These are phyloP conservation scores for Serranus cabrilla DNA, from an alignment of 2,797 vertebrate genomes.

Conservation along the genomic window DNA sequence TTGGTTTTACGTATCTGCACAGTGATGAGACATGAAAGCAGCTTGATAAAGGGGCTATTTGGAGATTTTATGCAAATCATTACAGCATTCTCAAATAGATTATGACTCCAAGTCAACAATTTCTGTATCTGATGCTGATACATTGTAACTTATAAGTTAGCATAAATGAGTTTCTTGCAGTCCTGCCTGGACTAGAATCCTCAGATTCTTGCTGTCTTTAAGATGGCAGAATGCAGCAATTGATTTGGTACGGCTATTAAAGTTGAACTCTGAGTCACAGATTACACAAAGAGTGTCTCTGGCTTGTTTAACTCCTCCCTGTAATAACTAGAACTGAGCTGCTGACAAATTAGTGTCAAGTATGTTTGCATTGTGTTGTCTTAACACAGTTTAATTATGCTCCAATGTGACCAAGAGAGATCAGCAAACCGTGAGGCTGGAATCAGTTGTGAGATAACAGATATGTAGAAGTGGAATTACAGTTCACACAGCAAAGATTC, in stretches of 20 bases:
- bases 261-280: background rate
- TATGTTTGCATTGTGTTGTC: background rate
- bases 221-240: background rate
- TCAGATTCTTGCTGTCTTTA: background rate
- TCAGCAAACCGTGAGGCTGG: background rate
- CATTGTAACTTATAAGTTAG: no score
- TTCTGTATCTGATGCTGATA: no score
- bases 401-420: no score
- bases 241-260: background rate
- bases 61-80: no score
- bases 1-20: background rate
- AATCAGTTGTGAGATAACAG: no score
- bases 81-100: background rate
- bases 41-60: background rate
- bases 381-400: no score
- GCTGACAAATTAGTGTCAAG: background rate
- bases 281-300: background rate
- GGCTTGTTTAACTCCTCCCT: background rate
- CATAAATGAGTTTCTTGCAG: background rate
- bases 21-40: background rate
- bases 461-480: background rate
- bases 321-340: background rate
- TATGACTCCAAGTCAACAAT: background rate
- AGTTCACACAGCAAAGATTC: no score
- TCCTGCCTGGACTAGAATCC: background rate